Evolutionary conservation across 1,140 invertebrate species (phyloP), one percentile per base, ranked within the genome.

Genomic region (Xylocopa sonorina): DNA sequence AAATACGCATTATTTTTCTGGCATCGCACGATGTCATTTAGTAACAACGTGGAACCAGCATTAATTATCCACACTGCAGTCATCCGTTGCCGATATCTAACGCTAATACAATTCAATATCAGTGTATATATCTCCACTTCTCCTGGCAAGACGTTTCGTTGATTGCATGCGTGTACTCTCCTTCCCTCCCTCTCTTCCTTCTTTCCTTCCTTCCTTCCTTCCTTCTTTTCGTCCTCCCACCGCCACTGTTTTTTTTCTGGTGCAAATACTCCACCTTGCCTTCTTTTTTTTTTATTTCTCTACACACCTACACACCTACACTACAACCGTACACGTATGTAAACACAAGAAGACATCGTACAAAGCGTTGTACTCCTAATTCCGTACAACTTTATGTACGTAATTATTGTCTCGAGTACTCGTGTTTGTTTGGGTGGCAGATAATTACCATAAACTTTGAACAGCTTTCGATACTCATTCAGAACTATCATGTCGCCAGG

Each of bases 1-100:
- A 51, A 60, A 55, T 62, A 64, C 63, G 75, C 82, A 84, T 84
- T 75, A 76, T 80, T 80, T 69, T 75, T 32, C 58, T 64, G 51
- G 51, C 66, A 72, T 67, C 21, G 41, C 60, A 67, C 50, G 51
- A 29, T 43, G 48, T 57, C 60, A n/a, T 63, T 72, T 53, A 21
- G 43, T 14, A 38, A 21, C 29, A n/a, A 72, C 38, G 55, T 62
- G 27, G 21, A 53, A 58, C 14, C 46, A 14, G 57, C 18, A 67
- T 50, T 24, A 34, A 79, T 57, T 58, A 77, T 74, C 18, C 43
- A 38, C 24, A 32, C 29, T 27, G 38, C 46, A 38, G 63, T 53
- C 51, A 46, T 78, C 6, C 46, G 38, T 43, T n/a, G 46, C 3
- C 27, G 3, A 53, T 41, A 69, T 24, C 34, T n/a, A 10, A 38